Percentiles rank a stretch among this genome's conserved stretches.
Conservation (phyloP, 2,888 invertebrate species). For the Acanthosepion pharaonis region DNA sequence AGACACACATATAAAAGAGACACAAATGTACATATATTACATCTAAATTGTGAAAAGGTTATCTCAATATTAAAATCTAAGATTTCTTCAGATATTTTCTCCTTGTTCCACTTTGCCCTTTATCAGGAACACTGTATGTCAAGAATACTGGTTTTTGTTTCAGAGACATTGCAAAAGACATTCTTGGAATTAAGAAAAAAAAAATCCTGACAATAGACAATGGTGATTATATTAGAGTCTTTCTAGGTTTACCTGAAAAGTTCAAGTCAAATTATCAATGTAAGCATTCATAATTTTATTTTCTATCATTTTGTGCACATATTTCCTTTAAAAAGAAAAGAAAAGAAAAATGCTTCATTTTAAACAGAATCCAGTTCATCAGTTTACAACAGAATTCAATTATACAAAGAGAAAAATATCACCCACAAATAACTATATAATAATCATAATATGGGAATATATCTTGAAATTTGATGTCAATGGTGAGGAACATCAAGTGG, state of each 20-base stretch:
- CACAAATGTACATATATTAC: neutral
- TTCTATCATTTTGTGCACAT: neutral
- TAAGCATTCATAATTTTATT: constrained; percentile 33
- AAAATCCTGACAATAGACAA: neutral
- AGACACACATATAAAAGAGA: neutral
- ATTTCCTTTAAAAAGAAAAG: neutral
- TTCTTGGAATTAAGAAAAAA: neutral
- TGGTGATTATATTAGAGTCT: neutral
- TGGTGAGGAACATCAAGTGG: neutral
- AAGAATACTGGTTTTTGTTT: neutral
- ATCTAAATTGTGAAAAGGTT: neutral
- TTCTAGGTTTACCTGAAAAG: neutral
- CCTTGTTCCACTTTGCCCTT: neutral
- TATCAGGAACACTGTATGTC: neutral
- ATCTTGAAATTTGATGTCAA: neutral
- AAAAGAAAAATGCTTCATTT: neutral
- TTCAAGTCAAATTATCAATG: constrained; percentile 33
- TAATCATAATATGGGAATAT: neutral
- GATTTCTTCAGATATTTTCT: neutral
- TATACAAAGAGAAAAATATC: neutral
- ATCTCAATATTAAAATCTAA: constrained; percentile 9
- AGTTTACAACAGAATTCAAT: neutral
- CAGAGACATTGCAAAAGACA: neutral
- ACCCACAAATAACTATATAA: neutral
- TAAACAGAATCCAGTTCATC: constrained; percentile 10